Evolutionary conservation across 2,888 invertebrate species (phyloP).

Genomic region (Pteria penguin): DNA sequence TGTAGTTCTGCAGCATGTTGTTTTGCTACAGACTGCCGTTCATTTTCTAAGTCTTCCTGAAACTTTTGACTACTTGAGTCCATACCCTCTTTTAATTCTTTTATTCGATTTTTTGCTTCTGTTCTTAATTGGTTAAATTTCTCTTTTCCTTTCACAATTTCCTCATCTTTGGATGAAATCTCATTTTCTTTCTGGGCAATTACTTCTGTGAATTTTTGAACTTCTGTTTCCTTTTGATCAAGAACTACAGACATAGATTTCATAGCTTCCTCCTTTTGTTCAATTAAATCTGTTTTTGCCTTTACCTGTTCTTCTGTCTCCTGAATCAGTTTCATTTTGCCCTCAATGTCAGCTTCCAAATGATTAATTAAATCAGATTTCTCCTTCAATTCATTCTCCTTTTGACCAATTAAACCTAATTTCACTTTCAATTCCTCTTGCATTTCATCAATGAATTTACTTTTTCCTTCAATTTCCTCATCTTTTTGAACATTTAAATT

Average conservation of each 20-base stretch:
- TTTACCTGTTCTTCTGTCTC: background rate
- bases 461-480: constrained; percentile 41
- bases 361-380: too few species aligned
- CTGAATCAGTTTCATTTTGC: too few species aligned
- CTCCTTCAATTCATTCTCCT: background rate
- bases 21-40: constrained; percentile 24
- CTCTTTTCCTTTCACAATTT: constrained; percentile 46
- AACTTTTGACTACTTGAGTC: constrained; percentile 45
- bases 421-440: background rate
- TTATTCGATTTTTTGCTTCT: constrained; percentile 64
- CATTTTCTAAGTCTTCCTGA: constrained; percentile 24
- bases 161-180: constrained; percentile 22
- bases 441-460: constrained; percentile 53
- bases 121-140: constrained; percentile 60
- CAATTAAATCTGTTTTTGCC: background rate
- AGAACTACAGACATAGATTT: constrained; percentile 10
- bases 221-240: constrained; percentile 15
- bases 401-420: background rate
- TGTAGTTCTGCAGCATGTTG: constrained; percentile 50
- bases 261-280: constrained; percentile 4
- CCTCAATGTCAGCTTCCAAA: too few species aligned
- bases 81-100: constrained; percentile 62
- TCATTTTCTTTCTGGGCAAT: constrained; percentile 4
- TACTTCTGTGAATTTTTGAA: constrained; percentile 27
- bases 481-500: constrained; percentile 59